These are phyloP conservation scores for Scaptomyza tumidula DNA, from an alignment of 2,888 invertebrate species.

Conservation along the genomic window DNA sequence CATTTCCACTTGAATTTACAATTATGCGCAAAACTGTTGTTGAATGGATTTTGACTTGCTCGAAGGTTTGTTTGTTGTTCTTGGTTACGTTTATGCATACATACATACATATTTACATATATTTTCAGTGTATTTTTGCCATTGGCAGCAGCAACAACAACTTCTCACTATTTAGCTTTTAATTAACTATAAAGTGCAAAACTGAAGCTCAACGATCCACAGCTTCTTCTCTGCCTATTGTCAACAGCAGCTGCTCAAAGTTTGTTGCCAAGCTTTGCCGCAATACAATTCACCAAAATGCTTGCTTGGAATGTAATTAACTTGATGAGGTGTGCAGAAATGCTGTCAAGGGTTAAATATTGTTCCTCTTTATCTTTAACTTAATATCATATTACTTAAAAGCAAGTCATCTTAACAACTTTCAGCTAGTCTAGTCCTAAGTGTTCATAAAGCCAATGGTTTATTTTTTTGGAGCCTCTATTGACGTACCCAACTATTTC, in stretches of 20 bases:
- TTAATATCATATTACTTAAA: too few species aligned
- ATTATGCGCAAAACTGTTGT: slow-evolving; percentile 81
- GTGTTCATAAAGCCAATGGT: not conserved
- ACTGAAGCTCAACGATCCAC: slow-evolving; percentile 1
- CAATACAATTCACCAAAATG: slow-evolving; percentile 14
- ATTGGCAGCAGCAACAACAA: slow-evolving; percentile 27
- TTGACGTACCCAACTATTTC: not conserved
- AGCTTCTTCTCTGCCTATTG: slow-evolving; percentile 18
- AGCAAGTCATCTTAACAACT: not conserved
- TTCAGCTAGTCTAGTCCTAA: too few species aligned
- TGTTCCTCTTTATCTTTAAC: too few species aligned
- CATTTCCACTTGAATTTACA: slow-evolving; percentile 84
- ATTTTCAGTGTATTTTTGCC: slow-evolving; percentile 55
- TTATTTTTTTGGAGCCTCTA: too few species aligned
- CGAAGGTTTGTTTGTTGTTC: slow-evolving; percentile 30
- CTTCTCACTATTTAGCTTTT: slow-evolving; percentile 65
- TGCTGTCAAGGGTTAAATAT: slow-evolving; percentile 21
- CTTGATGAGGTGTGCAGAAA: slow-evolving; percentile 52
- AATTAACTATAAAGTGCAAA: slow-evolving; percentile 61
- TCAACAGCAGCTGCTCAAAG: slow-evolving; percentile 50
- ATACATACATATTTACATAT: slow-evolving; percentile 63
- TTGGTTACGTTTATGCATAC: slow-evolving; percentile 21
- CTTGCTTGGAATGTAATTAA: slow-evolving; percentile 65
- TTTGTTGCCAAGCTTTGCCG: slow-evolving; percentile 8
- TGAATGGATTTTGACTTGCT: slow-evolving; percentile 75